phyloP scores from a whole-genome alignment of 1,140 invertebrate genomes.

The Acromyrmex echinatior region DNA sequence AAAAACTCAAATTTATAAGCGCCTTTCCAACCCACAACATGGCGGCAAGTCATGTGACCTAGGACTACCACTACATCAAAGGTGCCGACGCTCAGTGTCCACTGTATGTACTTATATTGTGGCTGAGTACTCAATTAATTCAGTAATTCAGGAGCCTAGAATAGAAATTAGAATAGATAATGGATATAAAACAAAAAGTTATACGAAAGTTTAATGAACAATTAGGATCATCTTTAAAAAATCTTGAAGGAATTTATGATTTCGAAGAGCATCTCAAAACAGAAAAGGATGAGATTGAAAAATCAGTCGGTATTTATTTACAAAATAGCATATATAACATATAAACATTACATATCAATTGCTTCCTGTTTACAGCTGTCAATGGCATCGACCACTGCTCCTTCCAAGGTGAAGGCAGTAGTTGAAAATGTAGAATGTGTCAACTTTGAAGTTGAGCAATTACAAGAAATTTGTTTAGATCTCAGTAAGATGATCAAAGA shows the following conservation, averaged over 20 bases:
- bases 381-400: constrained; percentile 88
- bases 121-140: too few species aligned
- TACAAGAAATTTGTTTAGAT: constrained; percentile 85
- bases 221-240: constrained; percentile 87
- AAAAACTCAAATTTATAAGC: too few species aligned
- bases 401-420: constrained; percentile 88
- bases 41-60: too few species aligned
- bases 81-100: too few species aligned
- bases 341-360: constrained; percentile 30
- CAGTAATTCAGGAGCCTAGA: too few species aligned
- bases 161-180: constrained; percentile 21
- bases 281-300: constrained; percentile 86
- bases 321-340: constrained; percentile 21
- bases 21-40: too few species aligned
- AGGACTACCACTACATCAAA: too few species aligned
- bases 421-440: constrained; percentile 87
- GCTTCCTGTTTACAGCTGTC: constrained; percentile 86
- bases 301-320: constrained; percentile 84
- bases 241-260: constrained; percentile 84
- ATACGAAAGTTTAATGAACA: constrained; percentile 87
- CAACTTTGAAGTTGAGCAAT: constrained; percentile 85
- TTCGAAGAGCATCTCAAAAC: constrained; percentile 86
- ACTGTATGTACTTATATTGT: too few species aligned
- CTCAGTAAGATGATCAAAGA: constrained; percentile 85
- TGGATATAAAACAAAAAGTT: constrained; percentile 83